Evolutionary conservation across 92 coral and sea anemone genomes (phyloP).

Genomic region (Bergia sp.): DNA sequence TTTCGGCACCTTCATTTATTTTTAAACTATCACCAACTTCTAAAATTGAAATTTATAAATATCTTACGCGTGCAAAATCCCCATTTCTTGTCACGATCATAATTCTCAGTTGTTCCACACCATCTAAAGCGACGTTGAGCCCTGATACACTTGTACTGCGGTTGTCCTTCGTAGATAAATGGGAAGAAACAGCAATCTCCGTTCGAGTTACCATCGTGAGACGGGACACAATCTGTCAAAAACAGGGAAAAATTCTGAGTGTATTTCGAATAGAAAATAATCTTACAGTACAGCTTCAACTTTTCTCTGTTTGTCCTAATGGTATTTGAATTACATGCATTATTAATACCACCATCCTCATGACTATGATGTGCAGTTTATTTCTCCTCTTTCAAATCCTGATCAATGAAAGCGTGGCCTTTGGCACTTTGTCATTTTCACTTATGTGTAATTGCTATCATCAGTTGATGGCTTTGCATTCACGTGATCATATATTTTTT

Average conservation of each 20-base stretch:
- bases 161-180: slow-evolving; percentile 72
- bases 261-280: background rate
- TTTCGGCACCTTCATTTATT: background rate
- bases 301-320: background rate
- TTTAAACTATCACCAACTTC: background rate
- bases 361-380: no score
- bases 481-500: no score
- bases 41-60: background rate
- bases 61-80: slow-evolving; percentile 91
- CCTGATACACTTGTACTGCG: slow-evolving; percentile 84
- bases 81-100: slow-evolving; percentile 91
- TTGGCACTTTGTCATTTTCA: no score
- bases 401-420: no score
- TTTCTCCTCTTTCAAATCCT: no score
- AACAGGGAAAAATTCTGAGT: background rate
- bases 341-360: no score
- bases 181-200: slow-evolving; percentile 93
- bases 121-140: slow-evolving; percentile 83
- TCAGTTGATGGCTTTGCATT: no score
- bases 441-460: no score
- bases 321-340: background rate
- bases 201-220: slow-evolving; percentile 92
- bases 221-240: slow-evolving; percentile 82
- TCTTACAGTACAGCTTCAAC: background rate
- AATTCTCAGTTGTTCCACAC: slow-evolving; percentile 83